These are phyloP conservation scores for Coboldia fuscipes DNA, from an alignment of 1,140 invertebrate species.

Conservation along the genomic window DNA sequence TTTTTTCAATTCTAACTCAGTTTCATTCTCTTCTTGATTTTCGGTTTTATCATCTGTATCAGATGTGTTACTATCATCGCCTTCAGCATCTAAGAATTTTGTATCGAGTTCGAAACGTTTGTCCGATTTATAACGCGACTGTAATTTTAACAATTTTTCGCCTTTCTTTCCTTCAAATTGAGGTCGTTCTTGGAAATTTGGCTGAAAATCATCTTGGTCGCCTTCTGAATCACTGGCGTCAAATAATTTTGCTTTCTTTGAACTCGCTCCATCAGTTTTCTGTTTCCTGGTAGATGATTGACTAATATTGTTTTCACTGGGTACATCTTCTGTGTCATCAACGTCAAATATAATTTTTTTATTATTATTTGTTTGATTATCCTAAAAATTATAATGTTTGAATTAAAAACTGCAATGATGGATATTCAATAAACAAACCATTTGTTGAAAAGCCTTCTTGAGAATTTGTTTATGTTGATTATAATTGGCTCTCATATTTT, in stretches of 20 bases:
- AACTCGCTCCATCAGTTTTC: no score
- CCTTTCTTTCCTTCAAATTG: constrained; percentile 15
- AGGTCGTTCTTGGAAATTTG: constrained; percentile 7
- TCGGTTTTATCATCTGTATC: constrained; percentile 4
- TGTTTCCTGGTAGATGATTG: neutral
- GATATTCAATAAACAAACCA: constrained; percentile 4
- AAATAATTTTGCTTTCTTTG: constrained; percentile 10
- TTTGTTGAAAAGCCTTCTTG: constrained; percentile 10
- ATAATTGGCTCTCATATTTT: constrained; percentile 16
- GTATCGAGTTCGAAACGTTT: constrained; percentile 16
- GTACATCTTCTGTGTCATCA: constrained; percentile 10
- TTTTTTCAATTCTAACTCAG: no score
- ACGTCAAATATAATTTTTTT: constrained; percentile 18
- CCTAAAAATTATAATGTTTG: constrained; percentile 2
- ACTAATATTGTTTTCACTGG: neutral
- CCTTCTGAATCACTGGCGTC: constrained; percentile 10
- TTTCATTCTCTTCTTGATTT: neutral
- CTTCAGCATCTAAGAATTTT: constrained; percentile 13
- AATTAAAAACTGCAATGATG: neutral
- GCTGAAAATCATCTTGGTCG: constrained; percentile 4
- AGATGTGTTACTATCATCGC: constrained; percentile 4
- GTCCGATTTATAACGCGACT: constrained; percentile 16
- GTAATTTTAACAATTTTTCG: constrained; percentile 14
- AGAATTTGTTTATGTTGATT: constrained; percentile 13
- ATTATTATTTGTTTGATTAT: constrained; percentile 4